These are phyloP conservation scores for Mesocricetus auratus DNA, from an alignment of 2,113 vertebrate genomes.

Conservation along the genomic window DNA sequence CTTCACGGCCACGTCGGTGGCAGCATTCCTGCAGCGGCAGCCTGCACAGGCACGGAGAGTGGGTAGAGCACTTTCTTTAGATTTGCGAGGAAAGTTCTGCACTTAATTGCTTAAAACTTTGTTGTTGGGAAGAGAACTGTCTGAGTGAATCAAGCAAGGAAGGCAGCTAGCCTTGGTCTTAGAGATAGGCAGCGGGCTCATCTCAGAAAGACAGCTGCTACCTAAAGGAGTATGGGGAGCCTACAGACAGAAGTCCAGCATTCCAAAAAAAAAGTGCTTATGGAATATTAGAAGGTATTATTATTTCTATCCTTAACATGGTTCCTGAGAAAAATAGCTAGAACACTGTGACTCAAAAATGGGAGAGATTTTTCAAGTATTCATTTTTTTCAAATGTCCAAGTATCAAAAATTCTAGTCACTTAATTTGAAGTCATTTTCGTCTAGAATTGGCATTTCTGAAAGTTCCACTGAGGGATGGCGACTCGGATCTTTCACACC, in stretches of 20 bases:
- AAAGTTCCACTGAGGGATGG: neutral
- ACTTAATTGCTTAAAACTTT: neutral
- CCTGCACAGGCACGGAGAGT: rapidly evolving
- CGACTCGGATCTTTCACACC: rapidly evolving
- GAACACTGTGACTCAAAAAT: neutral
- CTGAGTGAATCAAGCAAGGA: neutral
- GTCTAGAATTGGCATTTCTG: neutral
- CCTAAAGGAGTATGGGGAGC: too few relatives aligned
- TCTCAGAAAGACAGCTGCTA: too few relatives aligned
- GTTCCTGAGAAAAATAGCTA: neutral
- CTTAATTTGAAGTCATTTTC: neutral
- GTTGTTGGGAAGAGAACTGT: neutral
- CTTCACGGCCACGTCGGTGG: too few relatives aligned
- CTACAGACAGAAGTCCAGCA: rapidly evolving
- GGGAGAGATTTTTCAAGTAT: neutral
- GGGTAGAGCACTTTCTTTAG: rapidly evolving
- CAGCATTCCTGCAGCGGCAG: rapidly evolving
- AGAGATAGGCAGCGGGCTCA: neutral
- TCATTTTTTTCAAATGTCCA: neutral
- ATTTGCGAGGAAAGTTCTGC: neutral
- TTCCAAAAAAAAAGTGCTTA: rapidly evolving
- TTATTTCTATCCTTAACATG: neutral
- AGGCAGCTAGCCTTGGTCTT: rapidly evolving
- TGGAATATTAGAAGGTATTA: neutral
- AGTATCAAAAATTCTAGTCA: neutral